These are phyloP conservation scores for Campoletis raptor DNA, from an alignment of 2,888 invertebrate genomes.

Conservation along the genomic window DNA sequence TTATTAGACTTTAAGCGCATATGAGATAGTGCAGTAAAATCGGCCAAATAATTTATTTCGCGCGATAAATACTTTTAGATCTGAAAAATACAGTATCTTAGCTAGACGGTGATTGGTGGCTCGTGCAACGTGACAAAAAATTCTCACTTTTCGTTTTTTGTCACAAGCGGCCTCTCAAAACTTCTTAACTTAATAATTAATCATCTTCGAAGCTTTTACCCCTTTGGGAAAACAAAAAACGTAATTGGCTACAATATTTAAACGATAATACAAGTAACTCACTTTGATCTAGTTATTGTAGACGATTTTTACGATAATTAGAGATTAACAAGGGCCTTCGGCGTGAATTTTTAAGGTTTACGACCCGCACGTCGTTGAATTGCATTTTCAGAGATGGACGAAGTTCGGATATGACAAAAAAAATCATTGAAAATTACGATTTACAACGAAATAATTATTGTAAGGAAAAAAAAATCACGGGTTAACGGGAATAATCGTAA, in stretches of 20 bases:
- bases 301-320: constrained; percentile 65
- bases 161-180: constrained; percentile 16
- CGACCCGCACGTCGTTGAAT: constrained; percentile 33
- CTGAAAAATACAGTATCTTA: constrained; percentile 41
- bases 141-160: not conserved
- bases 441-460: constrained; percentile 36
- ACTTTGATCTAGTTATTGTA: constrained; percentile 33
- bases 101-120: constrained; percentile 33
- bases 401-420: constrained; percentile 13
- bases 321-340: constrained; percentile 56
- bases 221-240: constrained; percentile 9
- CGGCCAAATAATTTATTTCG: constrained; percentile 27
- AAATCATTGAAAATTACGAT: constrained; percentile 30
- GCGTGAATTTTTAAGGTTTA: constrained; percentile 12
- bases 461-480: constrained; percentile 9
- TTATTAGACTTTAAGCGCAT: constrained; percentile 28
- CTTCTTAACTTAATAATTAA: constrained; percentile 51
- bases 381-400: constrained; percentile 15
- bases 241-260: constrained; percentile 9
- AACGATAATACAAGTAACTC: constrained; percentile 49
- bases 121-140: constrained; percentile 1
- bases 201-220: constrained; percentile 57
- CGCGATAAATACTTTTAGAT: constrained; percentile 34
- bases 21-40: constrained; percentile 9
- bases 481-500: not conserved